phyloP scores from a whole-genome alignment of 2,888 invertebrate species.

The Electrophaes corylata region DNA sequence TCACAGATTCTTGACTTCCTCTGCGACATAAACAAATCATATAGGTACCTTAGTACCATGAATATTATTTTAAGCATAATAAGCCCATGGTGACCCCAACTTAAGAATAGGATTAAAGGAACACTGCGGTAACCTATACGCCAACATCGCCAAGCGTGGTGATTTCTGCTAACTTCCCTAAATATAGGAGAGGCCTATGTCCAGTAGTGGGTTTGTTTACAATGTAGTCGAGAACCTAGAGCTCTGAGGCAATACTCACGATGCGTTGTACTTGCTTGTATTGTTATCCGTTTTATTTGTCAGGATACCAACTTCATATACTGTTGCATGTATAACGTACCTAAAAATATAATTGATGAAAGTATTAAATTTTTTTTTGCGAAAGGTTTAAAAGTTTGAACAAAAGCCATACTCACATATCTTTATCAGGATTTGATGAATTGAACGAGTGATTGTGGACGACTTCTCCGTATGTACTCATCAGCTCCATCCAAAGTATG shows the following conservation, averaged over 20 bases:
- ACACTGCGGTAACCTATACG: too few species aligned
- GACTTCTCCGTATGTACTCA: constrained; percentile 15
- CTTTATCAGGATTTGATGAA: constrained; percentile 50
- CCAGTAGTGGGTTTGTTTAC: not conserved
- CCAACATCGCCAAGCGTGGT: too few species aligned
- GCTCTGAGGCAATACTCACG: constrained; percentile 44
- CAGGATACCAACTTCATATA: constrained; percentile 75
- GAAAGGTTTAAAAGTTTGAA: not conserved
- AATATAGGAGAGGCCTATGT: too few species aligned
- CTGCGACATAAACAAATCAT: constrained; percentile 39
- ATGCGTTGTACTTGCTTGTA: constrained; percentile 43
- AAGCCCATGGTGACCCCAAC: too few species aligned
- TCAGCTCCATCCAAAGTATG: not conserved
- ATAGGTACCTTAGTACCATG: too few species aligned
- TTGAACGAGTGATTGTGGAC: constrained; percentile 40
- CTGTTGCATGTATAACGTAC: constrained; percentile 74
- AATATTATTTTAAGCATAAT: too few species aligned
- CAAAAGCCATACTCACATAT: constrained; percentile 47
- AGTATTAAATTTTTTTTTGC: too few species aligned
- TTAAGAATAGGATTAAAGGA: too few species aligned
- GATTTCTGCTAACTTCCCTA: too few species aligned
- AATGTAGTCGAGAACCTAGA: not conserved
- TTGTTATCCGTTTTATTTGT: constrained; percentile 65
- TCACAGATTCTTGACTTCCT: constrained; percentile 68
- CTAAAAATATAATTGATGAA: constrained; percentile 50